A percentile compares a stretch with the other conserved stretches of the same genome.
Conservation (phyloP, 1,140 invertebrate genomes). For the Drosophila sp. region DNA sequence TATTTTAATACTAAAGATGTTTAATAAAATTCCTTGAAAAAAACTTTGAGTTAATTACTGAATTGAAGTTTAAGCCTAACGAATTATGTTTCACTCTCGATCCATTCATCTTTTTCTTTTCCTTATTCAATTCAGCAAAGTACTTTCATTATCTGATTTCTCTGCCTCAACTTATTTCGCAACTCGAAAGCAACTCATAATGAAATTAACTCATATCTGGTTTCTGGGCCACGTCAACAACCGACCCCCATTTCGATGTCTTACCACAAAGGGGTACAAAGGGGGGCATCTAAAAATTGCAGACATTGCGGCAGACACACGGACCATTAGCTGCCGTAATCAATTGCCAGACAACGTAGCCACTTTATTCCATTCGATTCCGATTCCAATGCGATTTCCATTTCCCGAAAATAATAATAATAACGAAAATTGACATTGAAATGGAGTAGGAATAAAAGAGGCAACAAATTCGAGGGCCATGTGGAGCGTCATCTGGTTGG, state of each 20-base stretch:
- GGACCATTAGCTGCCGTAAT: conserved; percentile 45
- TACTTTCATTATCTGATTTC: conserved; percentile 10
- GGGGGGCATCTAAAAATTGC: conserved; percentile 37
- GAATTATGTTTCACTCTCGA: too few relatives aligned
- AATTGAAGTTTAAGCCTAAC: too few relatives aligned
- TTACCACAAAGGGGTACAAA: background rate
- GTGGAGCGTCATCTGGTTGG: conserved; percentile 42
- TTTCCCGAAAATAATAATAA: conserved; percentile 46
- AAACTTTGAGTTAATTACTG: too few relatives aligned
- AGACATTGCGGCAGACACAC: conserved; percentile 41
- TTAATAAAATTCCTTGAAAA: too few relatives aligned
- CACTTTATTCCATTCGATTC: conserved; percentile 59
- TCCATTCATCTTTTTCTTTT: background rate
- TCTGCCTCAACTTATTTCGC: conserved; percentile 31
- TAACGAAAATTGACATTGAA: conserved; percentile 79
- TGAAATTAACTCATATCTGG: conserved; percentile 45
- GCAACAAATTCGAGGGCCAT: conserved; percentile 48
- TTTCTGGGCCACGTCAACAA: conserved; percentile 46
- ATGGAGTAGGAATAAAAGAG: conserved; percentile 46
- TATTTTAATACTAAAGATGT: too few relatives aligned
- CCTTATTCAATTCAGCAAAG: background rate
- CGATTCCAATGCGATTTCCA: conserved; percentile 60
- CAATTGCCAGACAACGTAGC: conserved; percentile 64
- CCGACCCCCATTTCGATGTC: conserved; percentile 68
- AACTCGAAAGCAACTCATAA: conserved; percentile 22